phyloP scores from a whole-genome alignment of 2,888 invertebrate genomes.

The Pinctada fucata region DNA sequence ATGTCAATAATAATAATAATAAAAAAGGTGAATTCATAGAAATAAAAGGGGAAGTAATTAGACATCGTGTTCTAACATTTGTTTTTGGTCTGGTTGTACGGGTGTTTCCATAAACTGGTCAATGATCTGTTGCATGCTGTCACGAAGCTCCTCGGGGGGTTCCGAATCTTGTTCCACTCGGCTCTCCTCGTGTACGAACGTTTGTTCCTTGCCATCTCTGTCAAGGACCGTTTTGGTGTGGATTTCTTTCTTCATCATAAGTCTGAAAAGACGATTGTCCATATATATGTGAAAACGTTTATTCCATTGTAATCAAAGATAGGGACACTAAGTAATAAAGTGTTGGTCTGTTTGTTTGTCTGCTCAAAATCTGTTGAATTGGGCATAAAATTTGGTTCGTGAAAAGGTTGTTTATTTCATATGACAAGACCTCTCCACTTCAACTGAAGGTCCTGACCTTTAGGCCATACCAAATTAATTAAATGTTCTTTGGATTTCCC shows the following conservation, averaged over 20 bases:
- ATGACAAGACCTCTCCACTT: too few species aligned
- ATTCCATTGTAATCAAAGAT: too few species aligned
- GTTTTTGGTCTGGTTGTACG: constrained; percentile 53
- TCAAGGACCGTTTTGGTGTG: constrained; percentile 71
- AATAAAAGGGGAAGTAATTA: constrained; percentile 25
- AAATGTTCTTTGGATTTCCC: too few species aligned
- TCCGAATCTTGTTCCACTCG: constrained; percentile 86
- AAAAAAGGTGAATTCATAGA: too few species aligned
- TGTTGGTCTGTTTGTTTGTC: too few species aligned
- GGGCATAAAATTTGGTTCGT: too few species aligned
- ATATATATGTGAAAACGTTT: constrained; percentile 5
- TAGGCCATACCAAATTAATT: too few species aligned
- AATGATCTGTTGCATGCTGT: constrained; percentile 74
- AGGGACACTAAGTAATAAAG: too few species aligned
- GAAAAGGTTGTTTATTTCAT: too few species aligned
- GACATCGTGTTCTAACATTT: constrained; percentile 55
- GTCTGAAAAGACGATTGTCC: constrained; percentile 48
- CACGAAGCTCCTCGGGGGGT: constrained; percentile 72
- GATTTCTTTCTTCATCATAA: constrained; percentile 75
- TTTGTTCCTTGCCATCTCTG: constrained; percentile 73
- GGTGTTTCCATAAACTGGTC: constrained; percentile 73
- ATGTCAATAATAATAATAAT: too few species aligned
- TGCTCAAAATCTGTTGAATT: too few species aligned
- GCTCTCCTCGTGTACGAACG: constrained; percentile 79
- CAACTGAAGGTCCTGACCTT: too few species aligned